Conservation (phyloP, 2,888 invertebrate species). For the Cheilosia soror region DNA sequence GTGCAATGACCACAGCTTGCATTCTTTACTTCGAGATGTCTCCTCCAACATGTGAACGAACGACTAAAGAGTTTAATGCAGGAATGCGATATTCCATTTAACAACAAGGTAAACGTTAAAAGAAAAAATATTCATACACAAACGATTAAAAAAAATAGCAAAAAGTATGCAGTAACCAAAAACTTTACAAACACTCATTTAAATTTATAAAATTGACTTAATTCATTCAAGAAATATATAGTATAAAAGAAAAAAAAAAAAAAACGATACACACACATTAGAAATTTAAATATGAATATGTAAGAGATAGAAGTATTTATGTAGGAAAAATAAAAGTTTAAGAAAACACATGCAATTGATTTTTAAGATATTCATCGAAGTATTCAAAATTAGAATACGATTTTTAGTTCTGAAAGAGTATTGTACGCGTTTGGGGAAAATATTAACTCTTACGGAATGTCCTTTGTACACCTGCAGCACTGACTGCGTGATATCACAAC, state of each 20-base stretch:
- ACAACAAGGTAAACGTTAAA: constrained; percentile 3
- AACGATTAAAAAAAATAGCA: constrained; percentile 42
- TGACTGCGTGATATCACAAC: too few species aligned
- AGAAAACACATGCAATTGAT: constrained; percentile 28
- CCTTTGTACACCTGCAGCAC: too few species aligned
- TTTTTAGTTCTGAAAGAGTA: background rate
- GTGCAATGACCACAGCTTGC: constrained; percentile 31
- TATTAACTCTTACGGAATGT: too few species aligned
- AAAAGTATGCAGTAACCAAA: constrained; percentile 47
- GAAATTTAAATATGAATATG: constrained; percentile 43
- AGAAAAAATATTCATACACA: constrained; percentile 47
- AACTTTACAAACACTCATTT: constrained; percentile 34
- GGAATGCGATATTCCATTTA: background rate
- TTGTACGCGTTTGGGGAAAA: too few species aligned
- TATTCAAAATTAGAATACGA: background rate
- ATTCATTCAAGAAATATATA: constrained; percentile 34
- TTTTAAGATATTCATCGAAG: background rate
- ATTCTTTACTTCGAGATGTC: constrained; percentile 8
- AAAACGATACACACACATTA: constrained; percentile 58
- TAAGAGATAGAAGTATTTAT: background rate
- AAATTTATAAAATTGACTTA: constrained; percentile 10
- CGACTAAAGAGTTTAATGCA: constrained; percentile 19
- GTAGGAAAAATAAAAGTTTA: constrained; percentile 30
- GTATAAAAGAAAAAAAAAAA: background rate
- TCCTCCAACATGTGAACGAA: constrained; percentile 41